Evolutionary conservation across 2,888 invertebrate genomes (phyloP), one percentile per base, ranked within the genome.

Genomic region (Ophion costatus): DNA sequence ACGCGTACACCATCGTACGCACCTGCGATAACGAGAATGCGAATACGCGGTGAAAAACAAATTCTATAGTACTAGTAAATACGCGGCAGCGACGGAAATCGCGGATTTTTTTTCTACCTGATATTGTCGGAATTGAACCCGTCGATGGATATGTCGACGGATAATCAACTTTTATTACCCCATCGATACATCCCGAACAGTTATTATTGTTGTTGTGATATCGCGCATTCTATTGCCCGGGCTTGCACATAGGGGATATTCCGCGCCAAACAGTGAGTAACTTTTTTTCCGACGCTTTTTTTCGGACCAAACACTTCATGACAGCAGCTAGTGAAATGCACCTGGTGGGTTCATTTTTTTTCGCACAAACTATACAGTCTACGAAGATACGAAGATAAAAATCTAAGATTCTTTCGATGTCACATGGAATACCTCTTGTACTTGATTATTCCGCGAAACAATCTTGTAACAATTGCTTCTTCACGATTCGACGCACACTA

Each of bases 391-490:
- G 17, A 51, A 14, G 7, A 0, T 70, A 2, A 11, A 24, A 7
- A 17, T 9, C 20, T 6, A 20, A 45, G 11, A 3, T 42, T 51
- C 10, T 29, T 75, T 51, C 63, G 11, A n/a, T 29, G 45, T 75
- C 11, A 51, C 63, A 29, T n/a, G 63, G 45, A 75, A 51, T 63
- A 63, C 74, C 24, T 38, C 45, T 38, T 63, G 63, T 24, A 69
- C 51, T 57, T 66, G 64, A 71, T 75, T 57, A 81, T 81, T 78
- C 75, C 70, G 59, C 45, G 81, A 81, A 84, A 75, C 74, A 79
- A 81, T 79, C 64, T 81, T 69, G 71, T 73, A 85, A 82, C 76
- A 82, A 85, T 85, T 85, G 66, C 38, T 61, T 75, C 74, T 75
- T 84, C 69, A 64, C 77, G 77, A 84, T 71, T 80, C 71, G 71